phyloP scores from a whole-genome alignment of 2,113 vertebrate genomes.

The Callipepla californica region DNA sequence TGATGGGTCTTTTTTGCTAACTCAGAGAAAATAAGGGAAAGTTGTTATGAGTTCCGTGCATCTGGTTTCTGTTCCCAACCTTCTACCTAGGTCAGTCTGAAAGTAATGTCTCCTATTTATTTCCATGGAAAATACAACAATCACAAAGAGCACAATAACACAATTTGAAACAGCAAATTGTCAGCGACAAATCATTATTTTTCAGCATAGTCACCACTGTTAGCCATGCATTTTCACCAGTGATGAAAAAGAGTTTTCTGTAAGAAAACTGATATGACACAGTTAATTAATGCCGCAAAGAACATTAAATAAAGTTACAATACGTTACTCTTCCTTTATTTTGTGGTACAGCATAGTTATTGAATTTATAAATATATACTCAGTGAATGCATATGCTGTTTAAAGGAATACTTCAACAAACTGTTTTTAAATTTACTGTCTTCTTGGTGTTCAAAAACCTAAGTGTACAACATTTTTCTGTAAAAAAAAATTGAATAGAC shows the following conservation, averaged over 20 bases:
- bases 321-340: neutral
- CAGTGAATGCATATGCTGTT: neutral
- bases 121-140: too few relatives aligned
- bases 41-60: slow-evolving; percentile 40
- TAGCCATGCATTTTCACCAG: too few relatives aligned
- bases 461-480: neutral
- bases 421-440: neutral
- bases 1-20: neutral
- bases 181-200: too few relatives aligned
- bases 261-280: neutral
- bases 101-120: too few relatives aligned
- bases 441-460: neutral
- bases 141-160: too few relatives aligned
- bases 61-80: slow-evolving; percentile 70
- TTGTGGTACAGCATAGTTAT: neutral
- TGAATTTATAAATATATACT: neutral
- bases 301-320: neutral
- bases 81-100: neutral
- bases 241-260: too few relatives aligned
- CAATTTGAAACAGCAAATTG: too few relatives aligned
- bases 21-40: slow-evolving; percentile 38
- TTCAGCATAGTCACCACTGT: too few relatives aligned
- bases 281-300: neutral
- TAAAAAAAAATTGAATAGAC: neutral
- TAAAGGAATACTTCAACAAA: neutral